Base-by-base conservation (phyloP, 2,113 vertebrate genomes). In the Pseudopodoces humilis region DNA sequence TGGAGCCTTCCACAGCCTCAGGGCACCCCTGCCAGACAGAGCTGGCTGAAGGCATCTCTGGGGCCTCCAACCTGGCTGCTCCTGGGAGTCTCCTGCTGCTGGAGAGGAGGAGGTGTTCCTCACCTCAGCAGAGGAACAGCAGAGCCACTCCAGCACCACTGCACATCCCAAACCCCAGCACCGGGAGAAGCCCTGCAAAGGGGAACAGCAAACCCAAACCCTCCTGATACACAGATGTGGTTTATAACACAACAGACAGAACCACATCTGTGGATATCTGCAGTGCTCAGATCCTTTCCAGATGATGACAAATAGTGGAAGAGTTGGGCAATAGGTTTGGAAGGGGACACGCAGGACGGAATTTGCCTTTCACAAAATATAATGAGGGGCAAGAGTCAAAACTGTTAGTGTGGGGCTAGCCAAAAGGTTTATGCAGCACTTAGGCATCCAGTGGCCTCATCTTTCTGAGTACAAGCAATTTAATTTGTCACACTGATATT, bases 311-410 rank as follows among this genome's bases (percentile, higher is more conserved):
- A 60, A 90, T 0, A 69, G 70, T 47, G 85, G 28, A 95, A 89
- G 84, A 41, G 53, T 84, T 86, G 74, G 88, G 84, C 62, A 60
- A 91, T 10, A 58, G n/a, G 87, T 52, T 76, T 90, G 93, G 90
- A 95, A 95, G 88, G 56, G 43, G 58, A 74, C 59, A 74, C 0
- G 1, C 7, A 47, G 71, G 67, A 62, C 2, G 7, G 70, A 80
- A 80, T 91, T 62, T 9, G 31, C 74, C 69, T 69, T 88, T 83
- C 52, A 46, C 1, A 27, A 63, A 71, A 60, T 11, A 62, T 75
- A 72, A 6, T 2, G 1, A 70, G 17, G 35, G 22, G 15, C 63
- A 69, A 63, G 25, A 70, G 64, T 63, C 79, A 55, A 44, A 94
- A 62, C 67, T 79, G 37, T 41, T n/a, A 46, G 35, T 5, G 5